Evolutionary conservation across 2,888 invertebrate genomes (phyloP), one percentile per base, ranked within the genome.

Genomic region (Cosmorhoe ocellata): DNA sequence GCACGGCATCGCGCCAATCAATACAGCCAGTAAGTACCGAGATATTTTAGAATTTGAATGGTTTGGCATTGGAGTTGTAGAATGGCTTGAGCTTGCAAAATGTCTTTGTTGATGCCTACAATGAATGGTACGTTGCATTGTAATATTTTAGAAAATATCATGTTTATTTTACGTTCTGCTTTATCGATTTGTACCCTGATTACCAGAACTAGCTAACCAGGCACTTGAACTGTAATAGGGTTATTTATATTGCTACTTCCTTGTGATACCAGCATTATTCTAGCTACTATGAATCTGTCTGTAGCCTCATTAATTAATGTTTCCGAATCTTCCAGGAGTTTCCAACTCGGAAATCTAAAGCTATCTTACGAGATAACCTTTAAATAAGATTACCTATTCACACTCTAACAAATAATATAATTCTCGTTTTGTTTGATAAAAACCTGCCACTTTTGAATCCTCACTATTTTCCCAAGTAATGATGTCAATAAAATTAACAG

Each of bases 1-100:
- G 53, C 87, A 85, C 69, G 83, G 89, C 59, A 84, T 90, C 51
- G 79, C 83, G 51, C 84, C 87, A 55, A 83, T 84, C 61, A 83
- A 84, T 61, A 84, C 83, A 49, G 73, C 84, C 57, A 84, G 88
- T 87, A 61, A 58, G 50, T 49, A 42, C 37, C 7, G 12, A 41
- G 42, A 56, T 64, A 62, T 64, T 58, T 61, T 42, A 53, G 59
- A 64, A 65, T 65, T 63, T 67, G 56, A 61, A 56, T 62, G 56
- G 55, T 59, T 63, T 62, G 65, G 61, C 64, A 62, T 62, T 65
- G 66, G 31, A 51, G 42, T 40, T 39, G 24, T 49, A 36, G 48
- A 48, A 51, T 42, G 32, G 43, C 7, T 40, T 11, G 33, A 28
- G 27, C n/a, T 39, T 54, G 40, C 30, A 39, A 42, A 44, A 51